A percentile compares a stretch with the other conserved stretches of the same genome.
Evolutionary conservation across 2,797 vertebrate genomes (phyloP).

Genomic region (Cichlasoma orientale): DNA sequence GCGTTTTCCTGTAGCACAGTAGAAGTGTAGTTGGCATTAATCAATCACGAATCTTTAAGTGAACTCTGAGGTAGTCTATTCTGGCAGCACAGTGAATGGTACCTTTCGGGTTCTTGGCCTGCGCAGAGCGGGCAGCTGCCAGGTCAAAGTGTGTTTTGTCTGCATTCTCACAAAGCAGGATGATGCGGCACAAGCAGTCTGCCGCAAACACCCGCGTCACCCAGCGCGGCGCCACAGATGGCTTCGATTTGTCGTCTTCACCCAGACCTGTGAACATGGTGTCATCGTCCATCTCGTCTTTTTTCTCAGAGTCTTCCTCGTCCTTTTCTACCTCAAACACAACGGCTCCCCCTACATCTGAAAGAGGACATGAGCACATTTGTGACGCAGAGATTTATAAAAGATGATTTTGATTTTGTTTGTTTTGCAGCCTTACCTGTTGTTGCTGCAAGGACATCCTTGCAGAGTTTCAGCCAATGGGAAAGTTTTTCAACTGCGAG

Average conservation of each 20-base stretch:
- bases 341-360: slow-evolving; percentile 89
- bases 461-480: slow-evolving; percentile 98
- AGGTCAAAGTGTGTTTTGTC: slow-evolving; percentile 94
- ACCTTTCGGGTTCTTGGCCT: slow-evolving; percentile 93
- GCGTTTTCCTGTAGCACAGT: slow-evolving; percentile 1
- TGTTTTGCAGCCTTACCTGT: slow-evolving; percentile 83
- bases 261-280: slow-evolving; percentile 96
- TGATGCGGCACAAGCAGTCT: slow-evolving; percentile 95
- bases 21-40: neutral
- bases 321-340: slow-evolving; percentile 88
- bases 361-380: neutral
- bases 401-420: neutral
- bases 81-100: slow-evolving; percentile 8
- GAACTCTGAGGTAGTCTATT: neutral
- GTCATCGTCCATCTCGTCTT: slow-evolving; percentile 98
- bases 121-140: slow-evolving; percentile 88
- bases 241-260: slow-evolving; percentile 94
- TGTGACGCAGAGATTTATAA: neutral
- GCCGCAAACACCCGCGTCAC: slow-evolving; percentile 97
- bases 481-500: slow-evolving; percentile 96
- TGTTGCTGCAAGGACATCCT: slow-evolving; percentile 96
- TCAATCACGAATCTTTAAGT: slow-evolving; percentile 11
- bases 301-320: slow-evolving; percentile 94
- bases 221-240: slow-evolving; percentile 97
- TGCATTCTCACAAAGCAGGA: slow-evolving; percentile 92